Conservation (phyloP, 2,888 invertebrate species). For the Caenorhabditis japonica region DNA sequence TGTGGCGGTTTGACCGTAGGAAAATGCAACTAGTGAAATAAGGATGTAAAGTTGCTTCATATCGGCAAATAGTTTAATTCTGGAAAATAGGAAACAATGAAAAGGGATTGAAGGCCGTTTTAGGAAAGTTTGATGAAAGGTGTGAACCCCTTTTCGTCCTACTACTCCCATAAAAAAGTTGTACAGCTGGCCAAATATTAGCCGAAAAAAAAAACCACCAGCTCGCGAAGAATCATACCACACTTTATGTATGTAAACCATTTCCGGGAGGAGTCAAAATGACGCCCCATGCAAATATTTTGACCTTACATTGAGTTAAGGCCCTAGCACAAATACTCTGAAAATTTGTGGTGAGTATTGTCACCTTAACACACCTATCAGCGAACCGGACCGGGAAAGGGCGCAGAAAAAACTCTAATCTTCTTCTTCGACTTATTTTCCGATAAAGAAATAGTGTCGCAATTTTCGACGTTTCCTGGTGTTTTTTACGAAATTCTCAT, state of each 20-base stretch:
- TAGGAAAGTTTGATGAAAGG: conserved; percentile 11
- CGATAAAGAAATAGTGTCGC: background rate
- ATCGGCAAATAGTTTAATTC: conserved; percentile 33
- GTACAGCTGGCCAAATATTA: conserved; percentile 35
- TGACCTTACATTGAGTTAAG: conserved; percentile 5
- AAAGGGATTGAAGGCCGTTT: conserved; percentile 1
- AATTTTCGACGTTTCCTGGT: conserved; percentile 10
- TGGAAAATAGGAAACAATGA: conserved; percentile 7
- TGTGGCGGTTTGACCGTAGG: background rate
- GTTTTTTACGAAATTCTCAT: conserved; percentile 40
- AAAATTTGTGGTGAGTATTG: conserved; percentile 10
- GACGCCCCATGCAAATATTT: conserved; percentile 9
- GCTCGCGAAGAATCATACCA: conserved; percentile 3
- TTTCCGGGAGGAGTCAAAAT: background rate
- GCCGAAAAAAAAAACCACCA: background rate
- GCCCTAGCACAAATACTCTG: too few species aligned
- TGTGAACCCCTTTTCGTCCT: too few species aligned
- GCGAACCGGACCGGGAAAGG: conserved; percentile 22
- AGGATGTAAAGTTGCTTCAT: conserved; percentile 19
- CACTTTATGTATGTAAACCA: conserved; percentile 8
- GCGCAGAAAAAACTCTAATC: conserved; percentile 17
- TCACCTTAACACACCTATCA: conserved; percentile 24
- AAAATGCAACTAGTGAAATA: conserved; percentile 1
- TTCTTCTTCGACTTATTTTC: too few species aligned
- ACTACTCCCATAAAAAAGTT: background rate